A percentile compares a stretch with the other conserved stretches of the same genome.
Conservation (phyloP, 2,797 vertebrate genomes). For the Tenualosa thibaudeaui region DNA sequence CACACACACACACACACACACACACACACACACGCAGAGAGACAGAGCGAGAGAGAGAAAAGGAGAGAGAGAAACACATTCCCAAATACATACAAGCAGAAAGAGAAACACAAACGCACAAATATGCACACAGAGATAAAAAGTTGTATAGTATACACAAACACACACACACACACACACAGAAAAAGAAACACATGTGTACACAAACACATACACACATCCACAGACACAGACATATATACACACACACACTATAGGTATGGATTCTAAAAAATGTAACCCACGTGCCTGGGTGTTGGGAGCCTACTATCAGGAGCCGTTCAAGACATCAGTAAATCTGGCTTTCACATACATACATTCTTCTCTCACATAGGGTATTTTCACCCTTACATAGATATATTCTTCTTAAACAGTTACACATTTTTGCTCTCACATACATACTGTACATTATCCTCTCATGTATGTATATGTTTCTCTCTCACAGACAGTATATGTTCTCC, state of each 20-base stretch:
- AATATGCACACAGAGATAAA: background rate
- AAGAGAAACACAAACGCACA: background rate
- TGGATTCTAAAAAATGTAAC: background rate
- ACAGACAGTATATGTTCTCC: too few species aligned
- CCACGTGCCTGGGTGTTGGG: background rate
- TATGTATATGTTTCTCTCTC: too few species aligned
- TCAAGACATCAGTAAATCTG: too few species aligned
- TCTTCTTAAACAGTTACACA: too few species aligned
- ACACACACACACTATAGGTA: background rate
- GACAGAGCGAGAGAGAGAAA: background rate
- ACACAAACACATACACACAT: background rate
- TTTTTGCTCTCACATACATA: too few species aligned
- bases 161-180: background rate
- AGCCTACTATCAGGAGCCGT: too few species aligned
- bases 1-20: background rate
- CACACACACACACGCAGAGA: background rate
- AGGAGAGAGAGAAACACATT: background rate
- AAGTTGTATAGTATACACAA: constrained; percentile 11
- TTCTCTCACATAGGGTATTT: too few species aligned
- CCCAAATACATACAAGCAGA: background rate
- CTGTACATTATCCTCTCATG: too few species aligned
- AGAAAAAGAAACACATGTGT: background rate
- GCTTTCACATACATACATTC: too few species aligned
- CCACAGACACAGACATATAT: background rate
- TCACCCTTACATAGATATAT: too few species aligned